Conservation (phyloP, 2,797 vertebrate genomes). For the Cyclopterus lumpus region DNA sequence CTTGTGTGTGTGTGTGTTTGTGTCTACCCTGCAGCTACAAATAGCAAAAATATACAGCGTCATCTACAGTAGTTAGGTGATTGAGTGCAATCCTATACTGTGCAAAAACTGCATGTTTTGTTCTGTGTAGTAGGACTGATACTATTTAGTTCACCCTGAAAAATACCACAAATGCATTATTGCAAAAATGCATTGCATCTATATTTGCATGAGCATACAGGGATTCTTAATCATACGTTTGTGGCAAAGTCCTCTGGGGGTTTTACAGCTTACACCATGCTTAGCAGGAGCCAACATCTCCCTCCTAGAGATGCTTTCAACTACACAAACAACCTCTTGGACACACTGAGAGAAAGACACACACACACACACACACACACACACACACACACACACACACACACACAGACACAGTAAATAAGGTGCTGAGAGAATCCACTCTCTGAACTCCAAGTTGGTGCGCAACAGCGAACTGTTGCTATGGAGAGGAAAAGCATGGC, state of each 20-base stretch:
- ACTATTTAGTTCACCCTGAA: not conserved
- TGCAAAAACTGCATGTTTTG: slow-evolving; percentile 7
- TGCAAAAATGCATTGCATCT: slow-evolving; percentile 3
- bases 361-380: not conserved
- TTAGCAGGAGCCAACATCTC: slow-evolving; percentile 44
- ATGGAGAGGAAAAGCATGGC: slow-evolving; percentile 74
- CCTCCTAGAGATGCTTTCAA: slow-evolving; percentile 44
- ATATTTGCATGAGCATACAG: not conserved
- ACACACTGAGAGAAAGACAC: slow-evolving; percentile 27
- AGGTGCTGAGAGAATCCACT: slow-evolving; percentile 61
- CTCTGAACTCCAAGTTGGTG: slow-evolving; percentile 60
- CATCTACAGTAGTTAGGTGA: slow-evolving; percentile 64
- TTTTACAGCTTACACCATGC: slow-evolving; percentile 43
- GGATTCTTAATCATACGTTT: slow-evolving; percentile 7
- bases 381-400: not conserved
- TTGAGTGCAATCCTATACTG: slow-evolving; percentile 16
- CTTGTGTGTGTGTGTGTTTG: slow-evolving; percentile 54
- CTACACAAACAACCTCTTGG: slow-evolving; percentile 55
- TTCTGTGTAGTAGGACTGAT: not conserved
- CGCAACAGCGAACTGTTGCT: slow-evolving; percentile 70
- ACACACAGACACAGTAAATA: slow-evolving; percentile 44
- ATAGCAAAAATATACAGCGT: slow-evolving; percentile 68
- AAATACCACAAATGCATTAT: slow-evolving; percentile 3
- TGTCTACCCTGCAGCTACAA: slow-evolving; percentile 67
- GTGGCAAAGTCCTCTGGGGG: slow-evolving; percentile 16